phyloP scores from a whole-genome alignment of 2,888 invertebrate genomes.

The Caenorhabditis auriculariae region DNA sequence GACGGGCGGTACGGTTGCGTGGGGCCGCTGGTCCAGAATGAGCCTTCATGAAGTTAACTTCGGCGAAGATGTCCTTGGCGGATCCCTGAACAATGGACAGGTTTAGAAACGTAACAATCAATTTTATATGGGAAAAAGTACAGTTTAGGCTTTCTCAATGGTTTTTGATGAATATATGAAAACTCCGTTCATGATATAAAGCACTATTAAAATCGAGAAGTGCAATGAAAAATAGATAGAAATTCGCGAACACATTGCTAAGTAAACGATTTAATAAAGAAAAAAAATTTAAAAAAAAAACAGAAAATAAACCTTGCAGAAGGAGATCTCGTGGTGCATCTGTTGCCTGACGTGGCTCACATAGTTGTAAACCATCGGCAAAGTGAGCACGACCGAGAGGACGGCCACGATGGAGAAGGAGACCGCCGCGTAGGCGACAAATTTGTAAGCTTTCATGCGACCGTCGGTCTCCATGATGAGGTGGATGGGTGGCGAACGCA shows the following conservation, averaged over 20 bases:
- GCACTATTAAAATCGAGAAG: too few relatives aligned
- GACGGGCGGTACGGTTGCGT: slow-evolving; percentile 62
- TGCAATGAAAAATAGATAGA: background rate
- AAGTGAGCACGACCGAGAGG: slow-evolving; percentile 62
- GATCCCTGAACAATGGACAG: slow-evolving; percentile 51
- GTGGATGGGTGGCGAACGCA: slow-evolving; percentile 8
- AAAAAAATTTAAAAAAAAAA: background rate
- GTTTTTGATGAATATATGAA: too few relatives aligned
- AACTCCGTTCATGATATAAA: too few relatives aligned
- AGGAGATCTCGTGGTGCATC: slow-evolving; percentile 63
- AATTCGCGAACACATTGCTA: slow-evolving; percentile 2
- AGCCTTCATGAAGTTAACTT: slow-evolving; percentile 63
- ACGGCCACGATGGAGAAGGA: slow-evolving; percentile 63
- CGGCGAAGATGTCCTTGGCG: slow-evolving; percentile 63
- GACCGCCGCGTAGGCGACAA: slow-evolving; percentile 63
- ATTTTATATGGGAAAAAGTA: too few relatives aligned
- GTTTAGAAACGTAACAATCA: background rate
- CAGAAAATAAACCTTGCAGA: slow-evolving; percentile 57
- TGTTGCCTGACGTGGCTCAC: slow-evolving; percentile 61
- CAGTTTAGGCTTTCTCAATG: too few relatives aligned
- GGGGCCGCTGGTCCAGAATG: slow-evolving; percentile 40
- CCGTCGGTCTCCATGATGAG: slow-evolving; percentile 57
- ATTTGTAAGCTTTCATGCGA: slow-evolving; percentile 63
- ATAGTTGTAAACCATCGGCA: slow-evolving; percentile 62
- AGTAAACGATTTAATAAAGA: slow-evolving; percentile 1